Percentiles rank a stretch among this genome's conserved stretches.
phyloP scores from a whole-genome alignment of 2,888 invertebrate species.

The Sepioteuthis lessoniana region DNA sequence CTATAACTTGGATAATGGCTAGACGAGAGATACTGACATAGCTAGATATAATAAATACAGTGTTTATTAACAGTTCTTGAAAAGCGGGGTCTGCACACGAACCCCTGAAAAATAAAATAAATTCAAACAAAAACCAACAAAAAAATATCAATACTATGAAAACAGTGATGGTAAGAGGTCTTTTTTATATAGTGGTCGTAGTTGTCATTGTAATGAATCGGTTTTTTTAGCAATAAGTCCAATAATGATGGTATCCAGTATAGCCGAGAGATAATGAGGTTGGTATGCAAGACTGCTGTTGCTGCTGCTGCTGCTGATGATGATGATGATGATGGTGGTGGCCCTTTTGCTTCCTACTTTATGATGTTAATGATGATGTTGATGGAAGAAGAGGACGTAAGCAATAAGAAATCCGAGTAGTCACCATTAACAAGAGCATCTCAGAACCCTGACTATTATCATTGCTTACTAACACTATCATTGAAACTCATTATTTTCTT shows the following conservation, averaged over 20 bases:
- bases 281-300: neutral
- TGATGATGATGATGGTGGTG: neutral
- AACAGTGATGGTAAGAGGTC: neutral
- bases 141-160: neutral
- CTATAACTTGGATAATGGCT: too few relatives aligned
- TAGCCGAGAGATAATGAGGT: neutral
- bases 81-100: too few relatives aligned
- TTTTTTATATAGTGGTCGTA: neutral
- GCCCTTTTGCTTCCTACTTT: neutral
- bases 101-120: neutral
- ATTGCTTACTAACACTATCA: neutral
- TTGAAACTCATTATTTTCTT: neutral
- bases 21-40: too few relatives aligned
- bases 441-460: neutral
- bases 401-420: neutral
- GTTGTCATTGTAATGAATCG: neutral
- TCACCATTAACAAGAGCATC: neutral
- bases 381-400: neutral
- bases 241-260: neutral
- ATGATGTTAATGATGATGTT: neutral
- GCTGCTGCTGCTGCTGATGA: neutral
- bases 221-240: neutral
- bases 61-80: too few relatives aligned
- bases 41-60: too few relatives aligned
- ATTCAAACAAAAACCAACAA: neutral